Evolutionary conservation across 2,113 vertebrate genomes (phyloP), one percentile per base, ranked within the genome.

Genomic region (Nannobrachium achirus): DNA sequence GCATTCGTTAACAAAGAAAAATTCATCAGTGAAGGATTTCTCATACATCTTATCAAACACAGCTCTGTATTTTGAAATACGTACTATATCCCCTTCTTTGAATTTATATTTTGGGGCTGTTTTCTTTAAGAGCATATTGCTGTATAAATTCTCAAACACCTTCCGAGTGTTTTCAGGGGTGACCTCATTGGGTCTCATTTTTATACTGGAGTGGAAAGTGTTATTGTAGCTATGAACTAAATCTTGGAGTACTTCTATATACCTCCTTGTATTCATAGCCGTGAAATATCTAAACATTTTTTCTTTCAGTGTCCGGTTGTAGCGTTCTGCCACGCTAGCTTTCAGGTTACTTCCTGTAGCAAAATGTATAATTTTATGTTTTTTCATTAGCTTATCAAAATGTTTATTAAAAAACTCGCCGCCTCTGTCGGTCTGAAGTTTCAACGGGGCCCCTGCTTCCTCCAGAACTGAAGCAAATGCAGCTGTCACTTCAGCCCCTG

Each of bases 311-410:
- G 25, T 25, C 25, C 25, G 25, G 25, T 25, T 25, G 4, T 25
- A 25, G 2, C 25, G 25, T 1, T 9, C 15, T 25, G 8, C 53
- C 7, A 10, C 9, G 0, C 10, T 13, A 8, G 19, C 18, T 56
- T 56, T 56, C 20, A 56, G 53, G n/a, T 57, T 16, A 18, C 56
- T 59, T 3, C 8, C 39, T 10, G 8, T 59, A 4, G 56, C 16
- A 6, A 59, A 59, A 18, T 42, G 38, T 2, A 5, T 59, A 16
- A 59, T 41, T 59, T 59, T 42, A 59, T 42, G n/a, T 16, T 6
- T 59, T 40, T 59, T 42, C 18, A 59, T 41, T 38, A 41, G 56
- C 38, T 39, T 58, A 25, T 58, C 14, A 58, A 40, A 58, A 41
- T 13, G 38, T 39, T 2, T 8, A 57, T 57, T 57, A 9, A 57